Evolutionary conservation across 2,888 invertebrate genomes (phyloP).

Genomic region (Tachina grossa): DNA sequence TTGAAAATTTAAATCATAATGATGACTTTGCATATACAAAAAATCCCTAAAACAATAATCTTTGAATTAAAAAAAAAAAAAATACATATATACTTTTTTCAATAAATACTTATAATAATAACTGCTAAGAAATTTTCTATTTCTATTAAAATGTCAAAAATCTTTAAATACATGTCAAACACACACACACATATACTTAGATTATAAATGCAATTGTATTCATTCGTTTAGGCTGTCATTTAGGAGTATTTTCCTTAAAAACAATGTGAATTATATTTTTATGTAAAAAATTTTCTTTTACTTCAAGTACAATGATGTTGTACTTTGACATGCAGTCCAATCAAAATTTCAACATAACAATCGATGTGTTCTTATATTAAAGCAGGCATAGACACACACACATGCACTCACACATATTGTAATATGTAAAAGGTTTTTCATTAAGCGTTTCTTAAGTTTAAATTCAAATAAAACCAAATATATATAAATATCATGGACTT

Average conservation of each 20-base stretch:
- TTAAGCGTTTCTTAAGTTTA: no score
- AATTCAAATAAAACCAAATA: no score
- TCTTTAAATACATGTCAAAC: slow-evolving; percentile 6
- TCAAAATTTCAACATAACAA: slow-evolving; percentile 66
- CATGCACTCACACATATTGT: neutral
- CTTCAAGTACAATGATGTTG: slow-evolving; percentile 24
- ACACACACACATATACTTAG: neutral
- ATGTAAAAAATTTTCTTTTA: neutral
- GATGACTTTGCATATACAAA: slow-evolving; percentile 41
- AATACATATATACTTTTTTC: neutral
- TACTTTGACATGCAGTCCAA: slow-evolving; percentile 66
- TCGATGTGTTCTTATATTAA: slow-evolving; percentile 31
- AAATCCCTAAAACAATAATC: slow-evolving; percentile 15
- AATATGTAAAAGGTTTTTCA: neutral
- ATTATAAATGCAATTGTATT: slow-evolving; percentile 21
- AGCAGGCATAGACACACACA: neutral
- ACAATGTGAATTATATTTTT: slow-evolving; percentile 6
- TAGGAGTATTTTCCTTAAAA: slow-evolving; percentile 27
- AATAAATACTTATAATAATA: neutral
- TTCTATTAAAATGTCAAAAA: slow-evolving; percentile 59
- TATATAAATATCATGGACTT: no score
- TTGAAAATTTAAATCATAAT: neutral
- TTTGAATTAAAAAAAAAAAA: neutral
- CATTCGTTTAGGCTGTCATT: slow-evolving; percentile 51
- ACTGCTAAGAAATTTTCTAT: neutral